Percentiles rank a stretch among this genome's conserved stretches.
phyloP scores from a whole-genome alignment of 64 coral and sea anemone genomes.

The Montipora efflorescens region DNA sequence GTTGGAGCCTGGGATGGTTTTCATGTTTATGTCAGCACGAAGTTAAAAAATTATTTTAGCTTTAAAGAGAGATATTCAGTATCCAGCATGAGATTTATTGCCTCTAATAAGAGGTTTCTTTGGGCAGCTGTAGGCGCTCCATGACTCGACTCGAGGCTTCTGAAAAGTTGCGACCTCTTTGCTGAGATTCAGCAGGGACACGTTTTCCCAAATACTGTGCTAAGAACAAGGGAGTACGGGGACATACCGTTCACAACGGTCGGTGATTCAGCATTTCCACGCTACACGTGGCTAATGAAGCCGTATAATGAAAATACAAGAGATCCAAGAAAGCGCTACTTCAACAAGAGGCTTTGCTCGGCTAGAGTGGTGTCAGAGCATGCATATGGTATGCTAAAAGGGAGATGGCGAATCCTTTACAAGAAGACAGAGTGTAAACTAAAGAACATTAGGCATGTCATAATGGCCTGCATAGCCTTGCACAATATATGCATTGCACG shows the following conservation, averaged over 20 bases:
- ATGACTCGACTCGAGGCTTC: constrained; percentile 45
- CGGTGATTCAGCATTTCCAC: constrained; percentile 57
- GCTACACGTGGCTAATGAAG: constrained; percentile 47
- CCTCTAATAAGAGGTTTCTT: constrained; percentile 43
- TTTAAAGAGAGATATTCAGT: constrained; percentile 62
- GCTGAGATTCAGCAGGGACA: constrained; percentile 31
- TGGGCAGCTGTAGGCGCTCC: constrained; percentile 48
- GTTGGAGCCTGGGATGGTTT: constrained; percentile 31
- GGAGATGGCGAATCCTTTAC: constrained; percentile 62
- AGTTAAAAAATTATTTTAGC: constrained; percentile 2
- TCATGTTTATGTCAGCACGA: background rate
- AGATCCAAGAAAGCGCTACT: constrained; percentile 46
- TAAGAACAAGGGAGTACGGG: constrained; percentile 21
- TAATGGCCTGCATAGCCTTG: constrained; percentile 70
- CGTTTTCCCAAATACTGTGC: constrained; percentile 9
- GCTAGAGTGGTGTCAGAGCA: constrained; percentile 81
- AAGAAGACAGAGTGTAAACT: constrained; percentile 75
- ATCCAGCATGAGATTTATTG: constrained; percentile 39
- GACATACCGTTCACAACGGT: constrained; percentile 47
- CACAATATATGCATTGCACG: constrained; percentile 59
- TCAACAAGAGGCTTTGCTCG: constrained; percentile 55
- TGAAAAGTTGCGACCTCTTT: background rate
- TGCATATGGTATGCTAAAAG: constrained; percentile 79
- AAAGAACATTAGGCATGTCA: constrained; percentile 26
- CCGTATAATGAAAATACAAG: constrained; percentile 47